Evolutionary conservation across 2,888 invertebrate species (phyloP).

Genomic region (Mayetiola destructor): DNA sequence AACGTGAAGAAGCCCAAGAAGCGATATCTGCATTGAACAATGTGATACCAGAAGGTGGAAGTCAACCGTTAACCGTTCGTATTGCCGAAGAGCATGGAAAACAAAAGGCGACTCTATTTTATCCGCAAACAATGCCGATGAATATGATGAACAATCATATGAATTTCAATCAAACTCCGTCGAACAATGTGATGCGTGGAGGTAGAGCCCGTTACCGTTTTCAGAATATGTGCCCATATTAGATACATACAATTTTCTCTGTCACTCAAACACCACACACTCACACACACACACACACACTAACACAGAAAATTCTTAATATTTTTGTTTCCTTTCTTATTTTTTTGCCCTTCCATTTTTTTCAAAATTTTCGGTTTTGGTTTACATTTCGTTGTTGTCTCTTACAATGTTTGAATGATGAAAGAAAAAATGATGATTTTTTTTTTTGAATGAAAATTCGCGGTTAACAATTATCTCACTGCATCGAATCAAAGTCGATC

Average conservation of each 20-base stretch:
- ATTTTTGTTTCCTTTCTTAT: background rate
- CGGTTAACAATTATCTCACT: too few species aligned
- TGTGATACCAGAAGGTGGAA: constrained; percentile 68
- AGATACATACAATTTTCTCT: background rate
- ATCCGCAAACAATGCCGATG: constrained; percentile 8
- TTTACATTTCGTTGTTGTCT: too few species aligned
- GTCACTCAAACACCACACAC: background rate
- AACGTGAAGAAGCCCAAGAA: constrained; percentile 76
- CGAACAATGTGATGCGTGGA: constrained; percentile 33
- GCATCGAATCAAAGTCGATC: too few species aligned
- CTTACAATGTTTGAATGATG: background rate
- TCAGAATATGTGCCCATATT: constrained; percentile 35
- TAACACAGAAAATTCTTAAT: background rate
- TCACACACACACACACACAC: background rate
- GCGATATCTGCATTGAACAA: constrained; percentile 77
- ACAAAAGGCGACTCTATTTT: constrained; percentile 32
- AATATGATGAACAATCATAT: constrained; percentile 14
- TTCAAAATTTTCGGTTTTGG: background rate
- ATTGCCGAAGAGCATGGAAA: constrained; percentile 37
- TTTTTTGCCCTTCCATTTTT: background rate
- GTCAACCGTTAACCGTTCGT: constrained; percentile 64
- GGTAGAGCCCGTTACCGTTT: constrained; percentile 37
- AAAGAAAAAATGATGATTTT: background rate
- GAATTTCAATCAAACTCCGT: constrained; percentile 17
- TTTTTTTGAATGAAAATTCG: too few species aligned